These are phyloP conservation scores for Oreochromis niloticus DNA, from an alignment of 2,113 vertebrate species.

Conservation along the genomic window DNA sequence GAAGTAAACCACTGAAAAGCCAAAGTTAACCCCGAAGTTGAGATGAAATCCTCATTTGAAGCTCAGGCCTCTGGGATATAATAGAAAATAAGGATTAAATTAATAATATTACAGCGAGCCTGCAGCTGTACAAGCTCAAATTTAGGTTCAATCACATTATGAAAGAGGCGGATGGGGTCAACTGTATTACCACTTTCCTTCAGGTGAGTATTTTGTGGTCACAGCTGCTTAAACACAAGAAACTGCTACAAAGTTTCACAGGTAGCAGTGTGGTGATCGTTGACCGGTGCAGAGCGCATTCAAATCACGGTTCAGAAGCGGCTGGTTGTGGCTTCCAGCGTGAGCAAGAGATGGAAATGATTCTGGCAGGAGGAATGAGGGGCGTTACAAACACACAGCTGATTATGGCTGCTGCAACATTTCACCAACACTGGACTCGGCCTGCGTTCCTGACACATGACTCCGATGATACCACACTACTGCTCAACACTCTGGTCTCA, in stretches of 20 bases:
- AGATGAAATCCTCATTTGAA: not conserved
- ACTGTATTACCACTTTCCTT: not conserved
- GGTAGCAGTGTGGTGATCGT: not conserved
- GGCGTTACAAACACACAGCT: not conserved
- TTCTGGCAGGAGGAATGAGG: not conserved
- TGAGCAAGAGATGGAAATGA: not conserved
- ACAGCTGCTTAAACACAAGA: not conserved
- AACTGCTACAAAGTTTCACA: not conserved
- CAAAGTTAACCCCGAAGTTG: not conserved
- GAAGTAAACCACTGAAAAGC: not conserved
- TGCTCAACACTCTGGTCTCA: not conserved
- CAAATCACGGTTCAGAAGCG: not conserved
- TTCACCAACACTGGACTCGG: not conserved
- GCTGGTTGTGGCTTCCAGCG: not conserved
- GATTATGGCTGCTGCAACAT: not conserved
- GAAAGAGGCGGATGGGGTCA: not conserved
- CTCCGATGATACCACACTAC: not conserved
- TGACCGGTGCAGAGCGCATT: accelerated
- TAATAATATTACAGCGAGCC: not conserved
- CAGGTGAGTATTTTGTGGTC: not conserved
- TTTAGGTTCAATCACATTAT: not conserved
- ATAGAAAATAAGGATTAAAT: not conserved
- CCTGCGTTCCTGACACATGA: not conserved
- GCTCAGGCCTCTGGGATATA: not conserved
- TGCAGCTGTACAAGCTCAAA: not conserved